Percentiles rank a stretch among this genome's conserved stretches.
Conservation (phyloP, 2,888 invertebrate species). For the Drosophila bunnanda region DNA sequence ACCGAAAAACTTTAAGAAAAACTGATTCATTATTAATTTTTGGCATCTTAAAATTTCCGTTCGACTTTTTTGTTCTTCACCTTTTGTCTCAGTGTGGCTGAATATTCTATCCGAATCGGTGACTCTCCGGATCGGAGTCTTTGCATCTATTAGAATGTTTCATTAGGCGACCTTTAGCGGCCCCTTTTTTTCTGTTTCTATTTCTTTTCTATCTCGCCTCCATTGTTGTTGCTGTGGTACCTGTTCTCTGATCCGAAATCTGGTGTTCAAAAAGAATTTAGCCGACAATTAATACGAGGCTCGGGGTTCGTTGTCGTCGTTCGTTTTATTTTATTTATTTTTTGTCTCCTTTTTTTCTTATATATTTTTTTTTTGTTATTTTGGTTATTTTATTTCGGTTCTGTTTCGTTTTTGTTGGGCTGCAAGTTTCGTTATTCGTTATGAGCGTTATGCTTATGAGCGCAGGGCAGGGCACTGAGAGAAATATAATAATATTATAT, state of each 20-base stretch:
- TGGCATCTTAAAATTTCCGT: not conserved
- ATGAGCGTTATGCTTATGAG: conserved; percentile 65
- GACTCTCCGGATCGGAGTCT: conserved; percentile 31
- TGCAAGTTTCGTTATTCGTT: conserved; percentile 58
- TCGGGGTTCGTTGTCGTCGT: conserved; percentile 49
- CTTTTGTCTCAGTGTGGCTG: conserved; percentile 22
- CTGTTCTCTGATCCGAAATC: conserved; percentile 46
- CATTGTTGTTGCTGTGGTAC: conserved; percentile 36
- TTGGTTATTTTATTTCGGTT: conserved; percentile 26
- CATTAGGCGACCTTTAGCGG: conserved; percentile 56
- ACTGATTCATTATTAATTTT: no score
- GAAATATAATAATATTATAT: not conserved
- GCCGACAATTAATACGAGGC: conserved; percentile 76
- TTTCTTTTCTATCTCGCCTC: conserved; percentile 32
- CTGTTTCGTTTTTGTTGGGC: conserved; percentile 25
- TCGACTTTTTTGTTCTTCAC: no score
- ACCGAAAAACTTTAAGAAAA: no score
- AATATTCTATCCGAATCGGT: conserved; percentile 35
- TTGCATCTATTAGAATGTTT: conserved; percentile 54
- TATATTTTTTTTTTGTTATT: not conserved
- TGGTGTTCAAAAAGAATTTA: conserved; percentile 72
- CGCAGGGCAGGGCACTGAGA: conserved; percentile 30
- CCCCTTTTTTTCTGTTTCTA: conserved; percentile 36
- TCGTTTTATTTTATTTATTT: conserved; percentile 34
- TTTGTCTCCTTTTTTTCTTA: conserved; percentile 17